Conservation (phyloP, 2,797 vertebrate genomes). For the Salarias fasciatus region DNA sequence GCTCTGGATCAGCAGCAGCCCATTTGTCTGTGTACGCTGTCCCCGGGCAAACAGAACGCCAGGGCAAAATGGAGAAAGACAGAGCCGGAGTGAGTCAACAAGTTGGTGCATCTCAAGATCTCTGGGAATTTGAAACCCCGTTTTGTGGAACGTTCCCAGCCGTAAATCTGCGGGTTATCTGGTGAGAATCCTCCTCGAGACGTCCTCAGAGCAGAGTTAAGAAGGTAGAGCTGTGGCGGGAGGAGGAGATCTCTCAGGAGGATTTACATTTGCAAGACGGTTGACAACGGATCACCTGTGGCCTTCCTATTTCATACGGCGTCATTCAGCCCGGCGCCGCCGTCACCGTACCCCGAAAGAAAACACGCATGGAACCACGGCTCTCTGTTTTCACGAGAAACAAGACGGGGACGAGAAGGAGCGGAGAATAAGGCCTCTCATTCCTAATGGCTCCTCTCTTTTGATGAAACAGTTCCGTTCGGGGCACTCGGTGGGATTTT, state of each 20-base stretch:
- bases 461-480: slow-evolving; percentile 84
- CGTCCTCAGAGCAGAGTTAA: slow-evolving; percentile 44
- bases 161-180: slow-evolving; percentile 66
- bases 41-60: slow-evolving; percentile 49
- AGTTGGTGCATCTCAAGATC: slow-evolving; percentile 68
- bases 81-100: slow-evolving; percentile 51
- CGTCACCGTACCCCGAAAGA: slow-evolving; percentile 29
- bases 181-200: slow-evolving; percentile 62
- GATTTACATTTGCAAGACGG: slow-evolving; percentile 70
- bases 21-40: slow-evolving; percentile 52
- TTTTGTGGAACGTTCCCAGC: slow-evolving; percentile 65
- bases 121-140: slow-evolving; percentile 62
- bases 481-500: slow-evolving; percentile 78
- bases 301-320: slow-evolving; percentile 53
- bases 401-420: slow-evolving; percentile 65
- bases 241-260: slow-evolving; percentile 59
- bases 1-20: slow-evolving; percentile 58
- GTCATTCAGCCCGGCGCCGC: slow-evolving; percentile 62
- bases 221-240: slow-evolving; percentile 58
- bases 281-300: slow-evolving; percentile 67
- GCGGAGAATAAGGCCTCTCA: slow-evolving; percentile 70
- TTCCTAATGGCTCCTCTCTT: slow-evolving; percentile 80
- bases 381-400: slow-evolving; percentile 66
- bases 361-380: slow-evolving; percentile 58
- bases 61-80: slow-evolving; percentile 41